phyloP scores from a whole-genome alignment of 2,113 vertebrate genomes.

The Campylomormyrus tamandua region DNA sequence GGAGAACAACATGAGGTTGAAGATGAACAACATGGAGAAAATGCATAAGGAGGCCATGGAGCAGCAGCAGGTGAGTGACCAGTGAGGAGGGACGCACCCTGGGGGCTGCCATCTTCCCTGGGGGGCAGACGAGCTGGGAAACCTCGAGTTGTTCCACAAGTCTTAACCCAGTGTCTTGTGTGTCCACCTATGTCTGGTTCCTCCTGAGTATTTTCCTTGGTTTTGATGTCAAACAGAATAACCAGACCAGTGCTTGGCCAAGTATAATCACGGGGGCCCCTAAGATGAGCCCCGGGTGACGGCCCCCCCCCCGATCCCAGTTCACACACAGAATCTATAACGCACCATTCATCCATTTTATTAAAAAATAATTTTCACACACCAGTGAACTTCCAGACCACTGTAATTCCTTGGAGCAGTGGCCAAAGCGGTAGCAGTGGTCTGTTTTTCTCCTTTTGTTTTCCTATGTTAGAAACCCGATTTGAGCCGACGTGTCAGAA shows the following conservation, averaged over 20 bases:
- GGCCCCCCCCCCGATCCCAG: neutral
- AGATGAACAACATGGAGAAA: conserved; percentile 99
- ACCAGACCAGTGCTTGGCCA: neutral
- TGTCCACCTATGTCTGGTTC: neutral
- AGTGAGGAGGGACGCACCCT: neutral
- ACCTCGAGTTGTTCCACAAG: neutral
- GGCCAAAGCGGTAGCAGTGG: neutral
- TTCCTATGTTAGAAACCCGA: neutral
- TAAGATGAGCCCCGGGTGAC: neutral
- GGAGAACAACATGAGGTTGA: conserved; percentile 92
- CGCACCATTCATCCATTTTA: neutral
- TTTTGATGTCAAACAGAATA: neutral
- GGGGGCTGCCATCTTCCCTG: neutral
- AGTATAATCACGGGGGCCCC: neutral
- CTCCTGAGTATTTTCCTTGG: neutral
- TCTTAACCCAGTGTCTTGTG: neutral
- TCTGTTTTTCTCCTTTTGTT: neutral
- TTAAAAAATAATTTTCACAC: neutral
- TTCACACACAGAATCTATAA: neutral
- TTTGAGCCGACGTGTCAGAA: neutral
- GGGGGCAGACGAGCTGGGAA: neutral
- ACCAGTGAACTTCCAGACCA: neutral
- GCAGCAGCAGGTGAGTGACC: conserved; percentile 76
- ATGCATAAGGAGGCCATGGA: conserved; percentile 95
- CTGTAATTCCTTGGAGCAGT: neutral